Percentiles rank a stretch among this genome's conserved stretches.
These are phyloP conservation scores for Drosophila saltans DNA, from an alignment of 1,140 invertebrate genomes.

Conservation along the genomic window DNA sequence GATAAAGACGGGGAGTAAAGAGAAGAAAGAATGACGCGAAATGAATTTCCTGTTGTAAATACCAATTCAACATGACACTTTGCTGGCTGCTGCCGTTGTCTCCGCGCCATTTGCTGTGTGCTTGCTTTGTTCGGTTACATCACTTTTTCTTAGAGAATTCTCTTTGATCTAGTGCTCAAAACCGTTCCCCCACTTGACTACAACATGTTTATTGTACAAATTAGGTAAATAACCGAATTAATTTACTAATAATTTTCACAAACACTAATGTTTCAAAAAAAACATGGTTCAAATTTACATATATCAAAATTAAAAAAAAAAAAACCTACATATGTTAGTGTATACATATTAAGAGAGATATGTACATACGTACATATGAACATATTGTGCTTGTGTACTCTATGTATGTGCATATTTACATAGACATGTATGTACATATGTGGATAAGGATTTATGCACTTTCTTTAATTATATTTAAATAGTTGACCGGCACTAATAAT, in stretches of 20 bases:
- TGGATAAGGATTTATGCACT: too few species aligned
- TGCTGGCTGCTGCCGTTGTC: slow-evolving; percentile 51
- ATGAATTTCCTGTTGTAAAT: slow-evolving; percentile 80
- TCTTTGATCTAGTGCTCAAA: slow-evolving; percentile 41
- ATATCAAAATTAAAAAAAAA: too few species aligned
- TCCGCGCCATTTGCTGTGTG: slow-evolving; percentile 26
- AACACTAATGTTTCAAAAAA: slow-evolving; percentile 8
- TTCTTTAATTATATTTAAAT: too few species aligned
- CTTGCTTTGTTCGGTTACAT: slow-evolving; percentile 7
- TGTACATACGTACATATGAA: too few species aligned
- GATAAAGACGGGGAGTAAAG: slow-evolving; percentile 12
- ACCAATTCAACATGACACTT: slow-evolving; percentile 79
- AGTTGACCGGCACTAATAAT: too few species aligned
- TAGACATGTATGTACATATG: too few species aligned
- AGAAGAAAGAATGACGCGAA: slow-evolving; percentile 38
- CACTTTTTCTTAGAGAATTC: slow-evolving; percentile 30
- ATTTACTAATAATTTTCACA: slow-evolving; percentile 28
- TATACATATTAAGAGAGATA: too few species aligned
- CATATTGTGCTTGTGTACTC: too few species aligned
- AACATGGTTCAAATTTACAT: neutral
- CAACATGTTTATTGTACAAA: slow-evolving; percentile 41
- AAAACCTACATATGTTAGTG: too few species aligned
- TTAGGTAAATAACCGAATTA: slow-evolving; percentile 54
- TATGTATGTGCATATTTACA: too few species aligned
- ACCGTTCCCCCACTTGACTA: slow-evolving; percentile 43